Evolutionary conservation across 2,888 invertebrate genomes (phyloP), one percentile per base, ranked within the genome.

Genomic region (Norana najaformis): DNA sequence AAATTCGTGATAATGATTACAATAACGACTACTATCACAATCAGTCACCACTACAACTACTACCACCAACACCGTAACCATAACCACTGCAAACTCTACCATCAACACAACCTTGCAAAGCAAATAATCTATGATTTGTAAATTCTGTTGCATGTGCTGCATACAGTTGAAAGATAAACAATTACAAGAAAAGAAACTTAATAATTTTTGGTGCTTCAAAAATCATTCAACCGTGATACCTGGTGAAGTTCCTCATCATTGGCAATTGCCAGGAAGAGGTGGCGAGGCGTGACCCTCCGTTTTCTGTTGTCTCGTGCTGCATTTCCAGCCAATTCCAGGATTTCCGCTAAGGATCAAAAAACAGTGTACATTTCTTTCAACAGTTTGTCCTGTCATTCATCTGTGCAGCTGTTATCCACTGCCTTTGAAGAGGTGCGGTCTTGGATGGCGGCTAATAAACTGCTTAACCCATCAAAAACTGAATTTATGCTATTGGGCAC

Each of bases 161-260:
- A n/a, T 5, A 30, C 69, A 69, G 69, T 69, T 47, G 47, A 47
- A 47, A 47, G 47, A 47, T 47, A 47, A 16, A 20, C 23, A 23
- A 47, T 16, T 47, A 47, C 20, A 23, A 47, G 20, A 47, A 18
- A 41, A 1, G 23, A 47, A 47, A 47, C 47, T 20, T 23, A 69
- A 69, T 69, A 69, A 30, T 69, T 69, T n/a, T 8, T n/a, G 30
- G 69, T n/a, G 23, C 8, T 69, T 8, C n/a, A 69, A 69, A 69
- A 69, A 23, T 69, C 69, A 69, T 6, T 69, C 5, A 69, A n/a
- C 69, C 23, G 69, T 41, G 92, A 91, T 92, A 95, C 95, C 94
- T 94, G 93, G 92, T 95, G 95, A 53, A 96, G 93, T 93, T 96
- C 95, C 92, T 95, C 95, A 93, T 96, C 96, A 94, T 95, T 95